Percentiles rank a stretch among this genome's conserved stretches.
These are phyloP conservation scores for Acleris laterana DNA, from an alignment of 2,888 invertebrate genomes.

Conservation along the genomic window DNA sequence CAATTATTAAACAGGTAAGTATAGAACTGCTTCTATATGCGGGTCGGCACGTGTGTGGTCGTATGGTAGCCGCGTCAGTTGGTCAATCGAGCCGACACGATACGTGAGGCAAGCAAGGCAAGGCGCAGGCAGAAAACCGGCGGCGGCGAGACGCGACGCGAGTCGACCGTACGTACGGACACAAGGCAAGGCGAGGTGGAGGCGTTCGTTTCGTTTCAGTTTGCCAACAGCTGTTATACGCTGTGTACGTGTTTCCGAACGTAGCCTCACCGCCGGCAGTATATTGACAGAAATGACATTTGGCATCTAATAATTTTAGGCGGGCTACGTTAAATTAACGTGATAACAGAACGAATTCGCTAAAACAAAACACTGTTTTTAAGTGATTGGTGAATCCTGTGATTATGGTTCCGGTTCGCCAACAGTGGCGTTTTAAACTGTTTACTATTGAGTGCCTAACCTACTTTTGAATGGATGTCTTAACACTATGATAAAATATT, in stretches of 20 bases:
- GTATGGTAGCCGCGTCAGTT: conserved; percentile 25
- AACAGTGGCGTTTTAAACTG: conserved; percentile 37
- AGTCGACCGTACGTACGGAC: neutral
- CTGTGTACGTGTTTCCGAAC: conserved; percentile 67
- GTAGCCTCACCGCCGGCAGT: conserved; percentile 46
- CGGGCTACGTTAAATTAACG: conserved; percentile 38
- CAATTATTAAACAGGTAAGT: no score
- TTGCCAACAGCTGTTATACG: conserved; percentile 65
- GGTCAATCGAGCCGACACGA: conserved; percentile 32
- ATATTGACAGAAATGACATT: conserved; percentile 65
- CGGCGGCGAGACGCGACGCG: conserved; percentile 45
- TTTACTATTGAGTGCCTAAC: conserved; percentile 38
- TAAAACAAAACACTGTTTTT: neutral
- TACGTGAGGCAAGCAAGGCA: conserved; percentile 43
- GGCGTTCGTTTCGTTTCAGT: conserved; percentile 51
- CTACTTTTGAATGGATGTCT: conserved; percentile 31
- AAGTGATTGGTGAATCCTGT: conserved; percentile 20
- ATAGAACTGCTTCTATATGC: conserved; percentile 2
- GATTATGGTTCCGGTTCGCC: conserved; percentile 35
- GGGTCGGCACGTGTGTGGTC: conserved; percentile 24
- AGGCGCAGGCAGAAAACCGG: conserved; percentile 35
- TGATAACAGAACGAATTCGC: no score
- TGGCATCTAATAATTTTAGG: conserved; percentile 44
- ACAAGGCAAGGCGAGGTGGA: conserved; percentile 17
- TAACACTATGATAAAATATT: conserved; percentile 32